Percentiles rank a stretch among this genome's conserved stretches.
Evolutionary conservation across 2,888 invertebrate species (phyloP).

Genomic region (Phengaris arion): DNA sequence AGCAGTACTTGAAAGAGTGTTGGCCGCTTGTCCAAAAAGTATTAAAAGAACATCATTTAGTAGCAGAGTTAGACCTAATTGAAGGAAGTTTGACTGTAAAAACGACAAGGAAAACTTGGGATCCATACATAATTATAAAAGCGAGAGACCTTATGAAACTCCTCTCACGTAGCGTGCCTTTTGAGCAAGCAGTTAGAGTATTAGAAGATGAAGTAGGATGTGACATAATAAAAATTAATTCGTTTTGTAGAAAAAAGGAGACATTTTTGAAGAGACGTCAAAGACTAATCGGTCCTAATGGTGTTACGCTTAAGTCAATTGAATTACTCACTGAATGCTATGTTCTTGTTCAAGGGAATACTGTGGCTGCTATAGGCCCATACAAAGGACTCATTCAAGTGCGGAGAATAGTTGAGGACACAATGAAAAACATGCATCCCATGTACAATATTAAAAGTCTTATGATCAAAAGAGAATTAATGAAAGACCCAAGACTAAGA

Average conservation of each 20-base stretch:
- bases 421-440: conserved; percentile 99
- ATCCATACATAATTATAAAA: conserved; percentile 97
- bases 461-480: conserved; percentile 97
- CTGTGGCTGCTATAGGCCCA: conserved; percentile 97
- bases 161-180: conserved; percentile 96
- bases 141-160: conserved; percentile 97
- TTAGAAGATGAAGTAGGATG: conserved; percentile 94
- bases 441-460: conserved; percentile 98
- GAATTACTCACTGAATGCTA: conserved; percentile 98
- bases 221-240: conserved; percentile 98
- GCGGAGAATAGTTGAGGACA: conserved; percentile 94
- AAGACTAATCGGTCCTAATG: conserved; percentile 96
- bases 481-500: conserved; percentile 94
- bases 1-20: conserved; percentile 95
- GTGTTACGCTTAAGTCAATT: conserved; percentile 98
- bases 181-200: conserved; percentile 94
- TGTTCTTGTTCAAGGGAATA: conserved; percentile 97
- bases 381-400: conserved; percentile 93
- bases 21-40: conserved; percentile 97
- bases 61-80: conserved; percentile 93
- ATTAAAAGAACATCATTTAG: conserved; percentile 87
- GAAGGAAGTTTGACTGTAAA: conserved; percentile 97
- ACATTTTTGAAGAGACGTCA: conserved; percentile 97
- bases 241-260: conserved; percentile 92
- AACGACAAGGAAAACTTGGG: conserved; percentile 98